These are phyloP conservation scores for Neodontobutis hainanensis DNA, from an alignment of 2,113 vertebrate species.

Conservation along the genomic window DNA sequence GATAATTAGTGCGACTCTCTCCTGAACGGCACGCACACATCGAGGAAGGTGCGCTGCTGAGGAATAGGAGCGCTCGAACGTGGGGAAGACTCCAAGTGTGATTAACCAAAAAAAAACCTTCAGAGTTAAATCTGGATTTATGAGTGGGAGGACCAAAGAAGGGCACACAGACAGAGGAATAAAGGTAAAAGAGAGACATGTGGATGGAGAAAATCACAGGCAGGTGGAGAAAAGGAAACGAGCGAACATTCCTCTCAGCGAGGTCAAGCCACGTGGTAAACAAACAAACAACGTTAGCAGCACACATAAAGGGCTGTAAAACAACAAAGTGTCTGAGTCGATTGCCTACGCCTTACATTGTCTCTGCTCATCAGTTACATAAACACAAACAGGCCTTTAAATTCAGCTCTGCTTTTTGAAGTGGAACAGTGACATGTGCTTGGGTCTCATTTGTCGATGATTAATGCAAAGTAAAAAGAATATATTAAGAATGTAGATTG, in stretches of 20 bases:
- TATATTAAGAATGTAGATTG: slow-evolving; percentile 55
- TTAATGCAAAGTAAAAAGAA: slow-evolving; percentile 70
- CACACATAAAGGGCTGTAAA: slow-evolving; percentile 62
- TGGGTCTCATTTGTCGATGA: slow-evolving; percentile 69
- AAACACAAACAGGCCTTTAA: slow-evolving; percentile 76
- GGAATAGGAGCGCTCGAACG: slow-evolving; percentile 60
- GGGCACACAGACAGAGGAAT: slow-evolving; percentile 40
- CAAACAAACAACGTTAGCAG: slow-evolving; percentile 69
- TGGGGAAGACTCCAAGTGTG: slow-evolving; percentile 64
- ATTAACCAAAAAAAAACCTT: slow-evolving; percentile 65
- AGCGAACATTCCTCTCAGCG: slow-evolving; percentile 64
- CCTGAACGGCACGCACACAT: slow-evolving; percentile 28
- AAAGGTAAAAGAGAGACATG: slow-evolving; percentile 30
- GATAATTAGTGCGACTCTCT: slow-evolving; percentile 70
- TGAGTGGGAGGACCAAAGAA: slow-evolving; percentile 74
- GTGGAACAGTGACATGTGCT: slow-evolving; percentile 71
- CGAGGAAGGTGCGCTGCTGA: slow-evolving; percentile 45
- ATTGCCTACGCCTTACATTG: slow-evolving; percentile 75
- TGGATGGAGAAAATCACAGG: slow-evolving; percentile 43
- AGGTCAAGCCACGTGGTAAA: slow-evolving; percentile 78
- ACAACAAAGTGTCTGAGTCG: slow-evolving; percentile 74
- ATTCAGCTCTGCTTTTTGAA: slow-evolving; percentile 67
- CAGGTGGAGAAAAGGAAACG: slow-evolving; percentile 50
- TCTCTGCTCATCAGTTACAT: slow-evolving; percentile 71
- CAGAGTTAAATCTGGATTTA: slow-evolving; percentile 70